Conservation (phyloP, 2,888 invertebrate species). For the Heliconius erato region DNA sequence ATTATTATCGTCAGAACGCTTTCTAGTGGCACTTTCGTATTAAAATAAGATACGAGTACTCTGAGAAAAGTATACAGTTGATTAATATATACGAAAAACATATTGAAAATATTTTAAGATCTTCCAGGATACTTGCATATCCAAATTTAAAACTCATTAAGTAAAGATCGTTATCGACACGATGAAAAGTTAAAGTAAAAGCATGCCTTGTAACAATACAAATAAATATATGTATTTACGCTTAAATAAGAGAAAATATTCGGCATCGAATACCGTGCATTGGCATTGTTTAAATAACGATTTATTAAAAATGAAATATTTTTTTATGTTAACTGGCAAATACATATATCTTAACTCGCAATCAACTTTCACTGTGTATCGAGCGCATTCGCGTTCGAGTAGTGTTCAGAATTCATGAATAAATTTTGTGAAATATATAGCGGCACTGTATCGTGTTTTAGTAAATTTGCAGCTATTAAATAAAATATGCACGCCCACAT, state of each 20-base stretch:
- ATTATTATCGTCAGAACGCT: not conserved
- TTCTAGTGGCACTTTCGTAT: not conserved
- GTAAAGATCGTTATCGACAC: not conserved
- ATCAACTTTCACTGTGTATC: slow-evolving; percentile 18
- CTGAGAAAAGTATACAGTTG: not conserved
- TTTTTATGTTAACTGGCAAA: slow-evolving; percentile 23
- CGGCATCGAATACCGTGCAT: not conserved
- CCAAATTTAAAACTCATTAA: not conserved
- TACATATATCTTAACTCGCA: slow-evolving; percentile 23
- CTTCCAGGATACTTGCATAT: not conserved
- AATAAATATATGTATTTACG: slow-evolving; percentile 10
- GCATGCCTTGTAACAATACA: not conserved
- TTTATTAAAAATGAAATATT: slow-evolving; percentile 22
- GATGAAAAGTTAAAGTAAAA: not conserved
- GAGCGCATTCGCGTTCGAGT: slow-evolving; percentile 18
- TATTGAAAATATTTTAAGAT: not conserved
- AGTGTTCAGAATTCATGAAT: slow-evolving; percentile 25
- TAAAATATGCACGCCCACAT: slow-evolving; percentile 28
- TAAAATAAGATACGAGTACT: too few species aligned
- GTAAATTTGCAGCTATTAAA: slow-evolving; percentile 34
- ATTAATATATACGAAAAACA: not conserved
- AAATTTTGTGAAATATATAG: slow-evolving; percentile 25
- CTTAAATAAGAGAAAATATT: not conserved
- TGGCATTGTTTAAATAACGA: slow-evolving; percentile 15
- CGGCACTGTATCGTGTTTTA: slow-evolving; percentile 26